Evolutionary conservation across 2,113 vertebrate genomes (phyloP).

Genomic region (Apteryx mantelli): DNA sequence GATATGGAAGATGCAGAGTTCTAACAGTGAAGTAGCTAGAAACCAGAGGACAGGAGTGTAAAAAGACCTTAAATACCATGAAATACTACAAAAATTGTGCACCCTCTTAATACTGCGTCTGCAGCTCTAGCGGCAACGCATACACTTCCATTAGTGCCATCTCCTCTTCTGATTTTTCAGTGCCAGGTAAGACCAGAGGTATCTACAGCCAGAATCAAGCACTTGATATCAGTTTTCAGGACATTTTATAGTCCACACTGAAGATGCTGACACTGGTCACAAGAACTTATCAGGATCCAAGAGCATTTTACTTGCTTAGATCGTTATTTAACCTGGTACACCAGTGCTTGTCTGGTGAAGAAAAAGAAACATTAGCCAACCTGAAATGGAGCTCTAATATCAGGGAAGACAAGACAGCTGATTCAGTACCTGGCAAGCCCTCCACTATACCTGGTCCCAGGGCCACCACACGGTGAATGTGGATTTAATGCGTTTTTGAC

Average conservation of each 20-base stretch:
- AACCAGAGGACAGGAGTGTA: not conserved
- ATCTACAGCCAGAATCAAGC: not conserved
- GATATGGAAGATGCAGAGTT: not conserved
- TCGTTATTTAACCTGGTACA: not conserved
- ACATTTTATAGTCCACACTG: not conserved
- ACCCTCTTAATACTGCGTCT: not conserved
- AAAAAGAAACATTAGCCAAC: not conserved
- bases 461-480: not conserved
- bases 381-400: not conserved
- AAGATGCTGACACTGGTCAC: not conserved
- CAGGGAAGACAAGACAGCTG: not conserved
- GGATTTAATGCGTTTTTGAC: not conserved
- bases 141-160: not conserved
- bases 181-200: not conserved
- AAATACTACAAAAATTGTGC: not conserved
- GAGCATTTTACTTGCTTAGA: not conserved
- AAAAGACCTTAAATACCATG: not conserved
- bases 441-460: not conserved
- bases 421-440: not conserved
- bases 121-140: not conserved
- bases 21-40: not conserved
- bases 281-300: not conserved
- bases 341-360: not conserved
- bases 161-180: not conserved
- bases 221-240: not conserved